Evolutionary conservation across 2,113 vertebrate genomes (phyloP), one percentile per base, ranked within the genome.

Genomic region (Psettodes erumei): DNA sequence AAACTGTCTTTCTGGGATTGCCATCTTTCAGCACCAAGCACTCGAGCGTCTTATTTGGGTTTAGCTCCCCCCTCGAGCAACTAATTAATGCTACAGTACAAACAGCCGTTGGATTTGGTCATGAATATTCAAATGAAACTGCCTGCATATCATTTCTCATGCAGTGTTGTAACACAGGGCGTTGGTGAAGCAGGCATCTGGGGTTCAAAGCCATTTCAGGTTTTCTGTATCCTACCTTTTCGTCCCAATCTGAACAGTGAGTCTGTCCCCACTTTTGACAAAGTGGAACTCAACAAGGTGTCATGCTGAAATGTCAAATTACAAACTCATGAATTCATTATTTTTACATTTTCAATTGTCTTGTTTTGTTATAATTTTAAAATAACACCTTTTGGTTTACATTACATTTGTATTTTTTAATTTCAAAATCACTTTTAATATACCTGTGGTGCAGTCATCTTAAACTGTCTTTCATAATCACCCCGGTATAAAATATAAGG

Each of bases 101-200:
- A 97, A 97, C 95, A 97, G 96, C 95, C 96, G 94, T 95, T 95
- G 96, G 96, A 96, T 95, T 89, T 95, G 94, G 93, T 97, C 96
- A 99, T 99, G 98, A 98, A 99, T 99, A 99, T 99, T 99, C 96
- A 99, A 96, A 97, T 93, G 92, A n/a, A n/a, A n/a, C n/a, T 95
- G 94, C 95, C 95, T 95, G 96, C 96, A 97, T 91, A 77, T 89
- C 2, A 92, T 92, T 92, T 85, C 72, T 77, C 81, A 92, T 92
- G 83, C 87, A 86, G 89, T 50, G 85, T 89, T 86, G 74, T 80
- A 82, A 68, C 88, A 64, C 71, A 43, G 62, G 65, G 67, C 51
- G 43, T 55, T 62, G 42, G 70, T 62, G 75, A 79, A 56, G 80
- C 61, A 65, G 64, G 58, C 74, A 53, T 71, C 70, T 37, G 5